These are phyloP conservation scores for Lasius fuliginosus DNA, from an alignment of 2,888 invertebrate species.

Conservation along the genomic window DNA sequence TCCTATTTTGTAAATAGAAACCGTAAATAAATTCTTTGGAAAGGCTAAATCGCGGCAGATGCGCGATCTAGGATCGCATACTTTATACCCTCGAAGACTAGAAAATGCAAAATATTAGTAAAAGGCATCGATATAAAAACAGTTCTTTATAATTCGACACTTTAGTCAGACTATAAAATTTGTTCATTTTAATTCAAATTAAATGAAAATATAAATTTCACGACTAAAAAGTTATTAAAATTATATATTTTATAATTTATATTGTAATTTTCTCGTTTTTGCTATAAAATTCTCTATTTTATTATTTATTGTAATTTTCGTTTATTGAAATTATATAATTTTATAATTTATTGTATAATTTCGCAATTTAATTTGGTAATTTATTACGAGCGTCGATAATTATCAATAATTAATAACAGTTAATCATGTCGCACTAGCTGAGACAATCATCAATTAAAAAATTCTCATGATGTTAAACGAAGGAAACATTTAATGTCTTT, in stretches of 20 bases:
- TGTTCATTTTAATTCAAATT: neutral
- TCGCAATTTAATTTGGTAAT: neutral
- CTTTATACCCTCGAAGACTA: neutral
- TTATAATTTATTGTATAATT: conserved; percentile 32
- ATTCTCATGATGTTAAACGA: neutral
- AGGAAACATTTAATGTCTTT: neutral
- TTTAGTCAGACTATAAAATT: neutral
- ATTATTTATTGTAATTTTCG: conserved; percentile 32
- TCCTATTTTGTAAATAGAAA: conserved; percentile 46
- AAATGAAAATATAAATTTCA: neutral
- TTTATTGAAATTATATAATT: conserved; percentile 8
- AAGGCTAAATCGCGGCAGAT: neutral
- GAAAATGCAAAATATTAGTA: neutral
- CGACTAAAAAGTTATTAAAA: neutral
- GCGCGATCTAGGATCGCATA: conserved; percentile 28
- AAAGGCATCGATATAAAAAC: neutral
- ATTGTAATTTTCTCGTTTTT: conserved; percentile 31
- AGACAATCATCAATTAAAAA: conserved; percentile 67
- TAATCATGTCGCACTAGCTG: conserved; percentile 65
- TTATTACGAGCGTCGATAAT: neutral
- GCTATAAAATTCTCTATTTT: conserved; percentile 16
- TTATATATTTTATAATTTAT: conserved; percentile 39
- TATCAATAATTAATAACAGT: neutral
- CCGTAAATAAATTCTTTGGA: conserved; percentile 20
- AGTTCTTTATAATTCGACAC: neutral